phyloP scores from a whole-genome alignment of 2,888 invertebrate genomes.

The Meandrusa payeni region DNA sequence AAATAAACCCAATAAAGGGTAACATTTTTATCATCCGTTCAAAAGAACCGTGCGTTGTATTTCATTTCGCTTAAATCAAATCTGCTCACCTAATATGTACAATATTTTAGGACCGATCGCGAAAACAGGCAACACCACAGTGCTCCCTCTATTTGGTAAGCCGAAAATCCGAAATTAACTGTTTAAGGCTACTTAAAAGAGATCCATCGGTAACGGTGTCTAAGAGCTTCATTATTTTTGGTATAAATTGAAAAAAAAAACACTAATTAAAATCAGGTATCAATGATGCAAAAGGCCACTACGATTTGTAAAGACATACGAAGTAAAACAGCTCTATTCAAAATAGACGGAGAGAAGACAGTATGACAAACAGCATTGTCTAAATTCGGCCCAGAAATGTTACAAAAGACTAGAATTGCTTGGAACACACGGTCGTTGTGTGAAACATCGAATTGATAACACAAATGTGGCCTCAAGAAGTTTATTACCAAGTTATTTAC shows the following conservation, averaged over 20 bases:
- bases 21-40: conserved; percentile 47
- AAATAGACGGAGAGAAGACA: conserved; percentile 29
- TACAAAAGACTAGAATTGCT: conserved; percentile 67
- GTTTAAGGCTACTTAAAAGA: conserved; percentile 64
- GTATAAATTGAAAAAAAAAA: conserved; percentile 76
- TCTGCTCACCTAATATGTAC: conserved; percentile 57
- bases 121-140: conserved; percentile 51
- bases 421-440: conserved; percentile 46
- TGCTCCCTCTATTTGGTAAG: conserved; percentile 66
- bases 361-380: conserved; percentile 26
- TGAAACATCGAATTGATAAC: conserved; percentile 33
- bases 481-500: conserved; percentile 62
- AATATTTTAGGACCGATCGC: conserved; percentile 62
- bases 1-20: conserved; percentile 55
- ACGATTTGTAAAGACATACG: conserved; percentile 33
- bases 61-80: conserved; percentile 44
- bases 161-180: conserved; percentile 49
- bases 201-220: conserved; percentile 79
- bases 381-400: conserved; percentile 39
- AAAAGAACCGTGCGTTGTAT: conserved; percentile 40
- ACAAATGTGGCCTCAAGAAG: conserved; percentile 51
- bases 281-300: conserved; percentile 54
- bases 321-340: conserved; percentile 34
- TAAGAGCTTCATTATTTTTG: conserved; percentile 75
- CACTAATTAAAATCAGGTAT: conserved; percentile 64